Percentiles rank a stretch among this genome's conserved stretches.
Evolutionary conservation across 2,797 vertebrate species (phyloP).

Genomic region (Pangasius krempfi): DNA sequence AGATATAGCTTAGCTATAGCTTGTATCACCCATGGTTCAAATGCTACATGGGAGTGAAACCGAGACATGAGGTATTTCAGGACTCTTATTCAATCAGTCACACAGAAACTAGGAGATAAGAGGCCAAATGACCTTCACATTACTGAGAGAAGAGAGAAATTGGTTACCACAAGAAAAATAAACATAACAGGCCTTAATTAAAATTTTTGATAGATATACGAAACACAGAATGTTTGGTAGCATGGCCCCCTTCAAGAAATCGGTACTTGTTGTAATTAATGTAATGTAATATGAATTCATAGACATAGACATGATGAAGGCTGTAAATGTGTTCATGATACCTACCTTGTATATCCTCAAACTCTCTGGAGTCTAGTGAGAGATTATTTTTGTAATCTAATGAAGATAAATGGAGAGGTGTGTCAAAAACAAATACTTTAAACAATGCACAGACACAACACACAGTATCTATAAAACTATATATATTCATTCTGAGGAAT

Average conservation of each 20-base stretch:
- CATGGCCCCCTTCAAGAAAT: neutral
- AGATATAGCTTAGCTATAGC: neutral
- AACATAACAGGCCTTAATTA: neutral
- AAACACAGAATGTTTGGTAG: neutral
- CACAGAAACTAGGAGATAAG: conserved; percentile 59
- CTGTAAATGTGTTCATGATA: neutral
- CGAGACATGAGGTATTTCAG: conserved; percentile 30
- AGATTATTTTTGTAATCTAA: conserved; percentile 98
- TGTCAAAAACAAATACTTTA: conserved; percentile 17
- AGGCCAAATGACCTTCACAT: conserved; percentile 50
- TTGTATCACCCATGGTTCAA: neutral
- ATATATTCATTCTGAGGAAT: neutral
- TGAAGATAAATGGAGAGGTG: conserved; percentile 7
- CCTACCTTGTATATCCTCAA: conserved; percentile 91
- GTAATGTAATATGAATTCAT: neutral
- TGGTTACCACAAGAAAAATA: conserved; percentile 24
- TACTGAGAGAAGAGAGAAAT: neutral
- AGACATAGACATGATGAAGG: neutral
- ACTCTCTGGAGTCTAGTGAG: conserved; percentile 89
- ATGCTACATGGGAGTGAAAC: conserved; percentile 36
- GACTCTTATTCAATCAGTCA: conserved; percentile 63
- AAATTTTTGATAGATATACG: neutral
- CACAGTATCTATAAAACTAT: neutral
- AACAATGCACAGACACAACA: neutral
- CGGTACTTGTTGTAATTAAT: neutral